Evolutionary conservation across 2,797 vertebrate species (phyloP), one percentile per base, ranked within the genome.

Genomic region (Gallinago stenura): DNA sequence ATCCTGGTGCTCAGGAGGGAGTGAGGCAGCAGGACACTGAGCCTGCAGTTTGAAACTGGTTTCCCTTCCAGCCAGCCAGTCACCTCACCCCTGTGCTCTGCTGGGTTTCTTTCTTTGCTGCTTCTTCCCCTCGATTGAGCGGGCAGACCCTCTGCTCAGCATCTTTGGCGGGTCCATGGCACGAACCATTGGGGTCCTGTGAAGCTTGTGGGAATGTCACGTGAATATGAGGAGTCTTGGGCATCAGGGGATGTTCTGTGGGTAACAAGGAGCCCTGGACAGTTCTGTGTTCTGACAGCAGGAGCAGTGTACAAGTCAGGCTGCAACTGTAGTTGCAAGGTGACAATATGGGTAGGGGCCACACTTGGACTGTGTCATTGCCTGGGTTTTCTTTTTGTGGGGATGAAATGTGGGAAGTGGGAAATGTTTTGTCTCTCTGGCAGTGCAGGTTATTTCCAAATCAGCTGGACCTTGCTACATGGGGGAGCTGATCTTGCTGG

Each of bases 321-420:
- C 37, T 0, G 17, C 41, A 30, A 2, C 48, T 2, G 8, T 3
- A 24, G n/a, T 3, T n/a, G 68, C 0, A 2, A 66, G 71, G 80
- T 7, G 4, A 12, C 2, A 6, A 7, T 61, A 19, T 11, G 60
- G 45, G 35, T 11, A 15, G 3, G 41, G 41, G 28, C 28, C 21
- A 0, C 0, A 0, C 12, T 4, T 12, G 24, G 24, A 5, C 22
- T 30, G 13, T 0, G 1, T 33, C 26, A 37, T 15, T 2, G 2
- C 25, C 22, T 35, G 80, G 22, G 15, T 0, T 4, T 64, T 60
- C 46, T 54, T 54, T 33, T 39, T 28, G 11, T 26, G 45, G 41
- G 54, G 9, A 33, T 13, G 64, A 46, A 53, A 62, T 1, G 2
- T 14, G 46, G 18, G n/a, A 56, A 56, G 41, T 16, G 28, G 60